Evolutionary conservation across 2,888 invertebrate species (phyloP), one percentile per base, ranked within the genome.

Genomic region (Dryocosmus kuriphilus): DNA sequence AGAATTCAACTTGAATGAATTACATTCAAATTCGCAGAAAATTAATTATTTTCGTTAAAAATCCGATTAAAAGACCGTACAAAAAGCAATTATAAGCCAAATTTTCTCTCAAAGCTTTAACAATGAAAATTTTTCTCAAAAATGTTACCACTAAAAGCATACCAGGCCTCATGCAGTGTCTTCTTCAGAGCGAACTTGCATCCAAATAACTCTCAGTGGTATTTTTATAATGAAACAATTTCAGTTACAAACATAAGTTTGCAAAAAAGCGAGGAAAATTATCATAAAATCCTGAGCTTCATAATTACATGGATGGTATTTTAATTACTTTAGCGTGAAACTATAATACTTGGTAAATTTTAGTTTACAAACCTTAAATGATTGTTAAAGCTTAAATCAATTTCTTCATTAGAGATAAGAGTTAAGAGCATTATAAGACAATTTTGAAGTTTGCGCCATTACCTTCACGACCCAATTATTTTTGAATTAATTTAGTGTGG

Each of bases 201-300:
- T 41, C 19, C n/a, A 38, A 67, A 67, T 30, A 46, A 27, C 27
- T 41, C 9, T 46, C 67, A 46, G 30, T 30, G 46, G 67, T 46
- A 71, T 71, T 71, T 71, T 71, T 55, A 30, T 71, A 55, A 71
- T 71, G 30, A 71, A 71, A 71, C 71, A 71, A 71, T 71, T 71
- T 55, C 51, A 71, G 8, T 71, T 30, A 30, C 22, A 71, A 55
- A 55, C 30, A 71, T 51, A 55, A 71, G n/a, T 51, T 71, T 71
- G 30, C 71, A n/a, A 51, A 71, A 71, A 46, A 22, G 24, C 51
- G n/a, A 14, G 51, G 14, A 22, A 71, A 71, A 71, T 71, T 51
- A 71, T 71, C 32, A 71, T 55, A 71, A 71, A 71, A 55, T n/a
- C 32, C 9, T 11, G n/a, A 46, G n/a, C 51, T 71, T 71, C 71